Percentiles rank a stretch among this genome's conserved stretches.
Evolutionary conservation across 2,113 vertebrate species (phyloP).

Genomic region (Hucho hucho): DNA sequence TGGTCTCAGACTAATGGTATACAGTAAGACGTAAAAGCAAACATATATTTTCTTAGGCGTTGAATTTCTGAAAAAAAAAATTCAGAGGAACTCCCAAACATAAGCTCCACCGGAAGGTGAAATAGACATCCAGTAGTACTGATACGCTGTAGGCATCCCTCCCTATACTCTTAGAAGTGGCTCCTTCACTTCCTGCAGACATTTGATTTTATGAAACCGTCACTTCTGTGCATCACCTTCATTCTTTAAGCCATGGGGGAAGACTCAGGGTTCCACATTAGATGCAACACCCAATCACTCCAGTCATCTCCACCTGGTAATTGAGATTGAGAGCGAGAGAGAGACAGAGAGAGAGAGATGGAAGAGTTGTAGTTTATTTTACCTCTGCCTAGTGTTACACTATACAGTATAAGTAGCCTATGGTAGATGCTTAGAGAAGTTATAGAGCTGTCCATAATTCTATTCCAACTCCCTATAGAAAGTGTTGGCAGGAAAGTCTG

Average conservation of each 20-base stretch:
- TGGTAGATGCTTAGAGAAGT: too few relatives aligned
- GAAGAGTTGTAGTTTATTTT: too few relatives aligned
- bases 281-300: neutral
- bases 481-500: neutral
- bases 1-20: too few relatives aligned
- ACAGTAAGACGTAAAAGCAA: too few relatives aligned
- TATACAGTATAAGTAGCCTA: too few relatives aligned
- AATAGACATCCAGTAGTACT: neutral
- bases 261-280: conserved; percentile 9
- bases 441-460: too few relatives aligned
- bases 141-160: neutral
- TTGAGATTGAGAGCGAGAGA: neutral
- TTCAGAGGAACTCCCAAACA: too few relatives aligned
- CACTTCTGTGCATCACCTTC: conserved; percentile 15
- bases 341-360: neutral
- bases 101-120: too few relatives aligned
- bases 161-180: conserved; percentile 8
- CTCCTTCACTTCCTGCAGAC: conserved; percentile 35
- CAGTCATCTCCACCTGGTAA: neutral
- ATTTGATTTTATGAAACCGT: conserved; percentile 37
- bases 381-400: too few relatives aligned
- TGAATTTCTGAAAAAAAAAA: too few relatives aligned
- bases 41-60: too few relatives aligned
- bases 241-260: conserved; percentile 10
- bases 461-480: too few relatives aligned